Percentiles rank a stretch among this genome's conserved stretches.
phyloP scores from a whole-genome alignment of 2,113 vertebrate genomes.

The Tenebrosternarchus preto region DNA sequence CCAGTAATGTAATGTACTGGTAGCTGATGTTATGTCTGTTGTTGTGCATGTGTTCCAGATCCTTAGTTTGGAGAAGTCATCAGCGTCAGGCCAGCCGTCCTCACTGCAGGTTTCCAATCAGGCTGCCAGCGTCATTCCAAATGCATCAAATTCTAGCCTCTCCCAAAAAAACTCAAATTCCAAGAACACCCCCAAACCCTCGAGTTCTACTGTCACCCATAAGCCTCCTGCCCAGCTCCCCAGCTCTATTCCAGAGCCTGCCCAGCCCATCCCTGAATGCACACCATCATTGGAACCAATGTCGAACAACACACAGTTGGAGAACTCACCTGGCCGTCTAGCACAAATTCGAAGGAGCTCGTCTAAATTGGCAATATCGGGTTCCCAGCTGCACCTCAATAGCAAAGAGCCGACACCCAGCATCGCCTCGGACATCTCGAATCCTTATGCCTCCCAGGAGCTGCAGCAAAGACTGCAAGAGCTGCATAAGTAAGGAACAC shows the following conservation, averaged over 20 bases:
- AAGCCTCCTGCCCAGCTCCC: constrained; percentile 42
- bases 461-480: constrained; percentile 87
- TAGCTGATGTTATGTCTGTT: not conserved
- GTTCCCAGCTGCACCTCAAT: constrained; percentile 79
- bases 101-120: constrained; percentile 81
- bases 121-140: constrained; percentile 36
- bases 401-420: constrained; percentile 92
- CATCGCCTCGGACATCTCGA: constrained; percentile 93
- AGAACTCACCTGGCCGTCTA: constrained; percentile 47
- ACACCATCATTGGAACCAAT: not conserved
- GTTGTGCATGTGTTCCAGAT: constrained; percentile 69
- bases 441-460: constrained; percentile 89
- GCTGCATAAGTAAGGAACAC: constrained; percentile 83
- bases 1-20: not conserved
- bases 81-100: constrained; percentile 76
- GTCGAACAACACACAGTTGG: constrained; percentile 50
- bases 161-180: constrained; percentile 53
- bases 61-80: constrained; percentile 77
- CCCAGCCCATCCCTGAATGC: constrained; percentile 54
- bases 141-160: constrained; percentile 18
- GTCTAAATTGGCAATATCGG: constrained; percentile 79
- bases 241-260: constrained; percentile 12
- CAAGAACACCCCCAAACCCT: constrained; percentile 68
- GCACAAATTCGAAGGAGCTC: constrained; percentile 75
- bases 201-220: constrained; percentile 42